Conservation (phyloP, 1,140 invertebrate genomes). For the Panagrolaimus sp. region DNA sequence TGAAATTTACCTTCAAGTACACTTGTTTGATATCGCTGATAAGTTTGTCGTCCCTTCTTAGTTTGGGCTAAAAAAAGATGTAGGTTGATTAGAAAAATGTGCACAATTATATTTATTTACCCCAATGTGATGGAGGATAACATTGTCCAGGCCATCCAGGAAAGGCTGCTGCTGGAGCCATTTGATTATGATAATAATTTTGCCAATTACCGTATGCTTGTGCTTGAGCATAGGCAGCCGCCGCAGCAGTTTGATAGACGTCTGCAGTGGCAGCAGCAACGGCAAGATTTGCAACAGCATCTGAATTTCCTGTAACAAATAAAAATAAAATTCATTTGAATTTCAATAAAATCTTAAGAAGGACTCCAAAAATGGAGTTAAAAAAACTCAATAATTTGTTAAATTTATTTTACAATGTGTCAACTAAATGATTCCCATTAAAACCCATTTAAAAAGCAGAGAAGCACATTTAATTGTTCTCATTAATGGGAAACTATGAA, state of each 20-base stretch:
- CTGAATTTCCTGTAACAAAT: slow-evolving; percentile 19
- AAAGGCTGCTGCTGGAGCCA: slow-evolving; percentile 28
- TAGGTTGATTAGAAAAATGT: not conserved
- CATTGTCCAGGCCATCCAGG: slow-evolving; percentile 39
- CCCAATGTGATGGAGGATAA: slow-evolving; percentile 34
- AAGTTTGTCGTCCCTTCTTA: slow-evolving; percentile 60
- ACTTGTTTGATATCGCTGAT: slow-evolving; percentile 61
- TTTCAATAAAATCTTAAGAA: not conserved
- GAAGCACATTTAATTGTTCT: not conserved
- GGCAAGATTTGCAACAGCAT: slow-evolving; percentile 8
- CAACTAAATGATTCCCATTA: not conserved
- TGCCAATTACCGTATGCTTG: slow-evolving; percentile 38
- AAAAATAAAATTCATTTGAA: not conserved
- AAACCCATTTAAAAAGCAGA: not conserved
- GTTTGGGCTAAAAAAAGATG: slow-evolving; percentile 32
- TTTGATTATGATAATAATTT: slow-evolving; percentile 42
- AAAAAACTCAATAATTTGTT: too few species aligned
- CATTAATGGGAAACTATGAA: slow-evolving; percentile 5
- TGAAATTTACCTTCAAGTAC: slow-evolving; percentile 49
- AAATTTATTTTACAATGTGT: not conserved
- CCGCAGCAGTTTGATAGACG: slow-evolving; percentile 30
- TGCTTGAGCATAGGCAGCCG: slow-evolving; percentile 33
- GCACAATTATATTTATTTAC: slow-evolving; percentile 22
- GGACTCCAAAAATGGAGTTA: not conserved
- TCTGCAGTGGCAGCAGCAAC: slow-evolving; percentile 19